Evolutionary conservation across 2,113 vertebrate genomes (phyloP), one percentile per base, ranked within the genome.

Genomic region (Lepus timidus): DNA sequence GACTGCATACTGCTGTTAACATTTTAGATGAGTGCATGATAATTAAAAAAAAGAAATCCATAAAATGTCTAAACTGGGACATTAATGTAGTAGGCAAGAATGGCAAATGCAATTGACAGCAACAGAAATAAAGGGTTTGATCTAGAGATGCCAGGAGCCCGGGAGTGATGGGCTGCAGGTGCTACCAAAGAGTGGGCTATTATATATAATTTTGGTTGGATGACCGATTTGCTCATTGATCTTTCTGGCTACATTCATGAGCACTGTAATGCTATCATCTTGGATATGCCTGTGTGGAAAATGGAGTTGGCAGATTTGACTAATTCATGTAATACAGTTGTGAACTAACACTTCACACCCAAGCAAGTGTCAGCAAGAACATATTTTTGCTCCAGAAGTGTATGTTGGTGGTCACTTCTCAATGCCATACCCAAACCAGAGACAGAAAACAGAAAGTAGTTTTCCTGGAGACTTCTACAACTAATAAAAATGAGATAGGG

Each of bases 301-400:
- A 83, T 55, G 52, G 58, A 76, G 33, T 79, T 62, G 80, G 74
- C 68, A 79, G 29, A 83, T 93, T 85, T 64, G 58, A 79, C 76
- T 93, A 95, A 92, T 83, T 79, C 12, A 52, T 52, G 20, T 51
- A 64, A 85, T n/a, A 68, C 82, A 87, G 67, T 25, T 79, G 68
- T 51, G 36, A 90, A 83, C 33, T 17, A 89, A 81, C 20, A 33
- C 6, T 83, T 90, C 39, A 39, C 22, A 85, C 52, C 0, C 5
- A 17, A 61, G 25, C 27, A 75, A 74, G 64, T 22, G 82, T 79
- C 33, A 75, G 74, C 17, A 88, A 55, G 52, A 82, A 75, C 20
- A 73, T 20, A 76, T 65, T 90, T 55, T 85, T 92, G 51, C 44
- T 62, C 13, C 19, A 0, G 22, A 70, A 20, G 52, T 87, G 36